Evolutionary conservation across 2,113 vertebrate species (phyloP), one percentile per base, ranked within the genome.

Genomic region (Phocoena phocoena): DNA sequence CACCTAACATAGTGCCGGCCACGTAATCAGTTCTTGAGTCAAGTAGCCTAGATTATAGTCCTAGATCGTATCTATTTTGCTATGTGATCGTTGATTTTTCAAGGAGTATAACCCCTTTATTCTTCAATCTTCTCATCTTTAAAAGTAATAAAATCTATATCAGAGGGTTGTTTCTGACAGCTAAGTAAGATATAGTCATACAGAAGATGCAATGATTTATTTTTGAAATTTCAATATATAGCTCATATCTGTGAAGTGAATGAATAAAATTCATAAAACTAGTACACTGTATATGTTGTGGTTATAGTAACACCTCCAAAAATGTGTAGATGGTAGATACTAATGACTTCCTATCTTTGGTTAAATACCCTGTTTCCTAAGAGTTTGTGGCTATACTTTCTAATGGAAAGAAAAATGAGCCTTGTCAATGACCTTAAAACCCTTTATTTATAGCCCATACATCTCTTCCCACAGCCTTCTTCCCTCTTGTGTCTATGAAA

Each of bases 331-430:
- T 76, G 50, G 5, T 38, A 67, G 44, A 84, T 85, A 85, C 18
- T 84, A 71, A 70, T 83, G 47, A 80, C 18, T 95, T 96, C n/a
- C 8, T 95, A 82, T 81, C 6, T 88, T 77, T 95, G 36, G 82
- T 71, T 91, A 93, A 97, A 96, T 76, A n/a, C 11, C 65, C 5
- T 87, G 41, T 96, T 91, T 82, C 21, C 33, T 76, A 79, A 65
- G 20, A 70, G 15, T 44, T 67, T 93, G 31, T 77, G 60, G 44
- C 15, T 80, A 53, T 44, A 63, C 12, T 53, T 90, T 76, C 70
- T 95, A 95, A 88, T 41, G 63, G 31, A 97, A 87, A 81, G 53
- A 53, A 31, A 93, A 88, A 91, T 77, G 79, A 81, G 14, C 15
- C 2, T 90, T 95, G 38, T 71, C 53, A 81, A 55, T 77, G 31